These are phyloP conservation scores for Hydrotaea cyrtoneurina DNA, from an alignment of 2,888 invertebrate genomes.

Conservation along the genomic window DNA sequence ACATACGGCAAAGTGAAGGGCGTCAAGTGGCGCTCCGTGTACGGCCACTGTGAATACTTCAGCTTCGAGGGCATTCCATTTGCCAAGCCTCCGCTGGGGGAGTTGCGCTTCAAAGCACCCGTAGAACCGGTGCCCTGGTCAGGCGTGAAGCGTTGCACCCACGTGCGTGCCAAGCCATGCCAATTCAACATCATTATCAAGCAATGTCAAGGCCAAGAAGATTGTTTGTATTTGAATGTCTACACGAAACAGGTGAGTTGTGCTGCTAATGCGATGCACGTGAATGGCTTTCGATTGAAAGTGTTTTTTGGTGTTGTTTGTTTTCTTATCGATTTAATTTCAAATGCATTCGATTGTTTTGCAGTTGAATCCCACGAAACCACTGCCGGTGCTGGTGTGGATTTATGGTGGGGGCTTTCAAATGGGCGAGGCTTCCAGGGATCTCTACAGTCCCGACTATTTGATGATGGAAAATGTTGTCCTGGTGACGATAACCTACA, in stretches of 20 bases:
- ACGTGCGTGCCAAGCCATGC: conserved; percentile 77
- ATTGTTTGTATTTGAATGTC: conserved; percentile 82
- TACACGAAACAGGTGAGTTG: conserved; percentile 77
- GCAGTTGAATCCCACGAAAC: conserved; percentile 75
- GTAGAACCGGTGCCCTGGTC: conserved; percentile 80
- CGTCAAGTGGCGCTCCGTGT: conserved; percentile 78
- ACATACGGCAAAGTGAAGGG: conserved; percentile 78
- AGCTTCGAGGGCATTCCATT: conserved; percentile 80
- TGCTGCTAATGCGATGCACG: not conserved
- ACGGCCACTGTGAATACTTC: conserved; percentile 76
- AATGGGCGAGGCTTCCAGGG: conserved; percentile 80
- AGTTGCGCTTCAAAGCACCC: conserved; percentile 81
- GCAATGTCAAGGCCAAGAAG: conserved; percentile 81
- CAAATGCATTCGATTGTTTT: not conserved
- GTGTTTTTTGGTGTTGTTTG: not conserved
- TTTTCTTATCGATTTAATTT: not conserved
- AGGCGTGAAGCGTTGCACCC: conserved; percentile 80
- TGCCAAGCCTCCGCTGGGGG: conserved; percentile 79
- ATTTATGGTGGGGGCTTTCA: conserved; percentile 82
- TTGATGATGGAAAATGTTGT: conserved; percentile 82
- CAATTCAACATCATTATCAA: conserved; percentile 79
- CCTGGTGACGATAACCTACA: conserved; percentile 81
- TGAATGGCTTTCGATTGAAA: not conserved
- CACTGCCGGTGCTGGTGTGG: conserved; percentile 81
- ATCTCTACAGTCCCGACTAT: conserved; percentile 81